phyloP scores from a whole-genome alignment of 2,888 invertebrate species.

The Drosophila neutralis region DNA sequence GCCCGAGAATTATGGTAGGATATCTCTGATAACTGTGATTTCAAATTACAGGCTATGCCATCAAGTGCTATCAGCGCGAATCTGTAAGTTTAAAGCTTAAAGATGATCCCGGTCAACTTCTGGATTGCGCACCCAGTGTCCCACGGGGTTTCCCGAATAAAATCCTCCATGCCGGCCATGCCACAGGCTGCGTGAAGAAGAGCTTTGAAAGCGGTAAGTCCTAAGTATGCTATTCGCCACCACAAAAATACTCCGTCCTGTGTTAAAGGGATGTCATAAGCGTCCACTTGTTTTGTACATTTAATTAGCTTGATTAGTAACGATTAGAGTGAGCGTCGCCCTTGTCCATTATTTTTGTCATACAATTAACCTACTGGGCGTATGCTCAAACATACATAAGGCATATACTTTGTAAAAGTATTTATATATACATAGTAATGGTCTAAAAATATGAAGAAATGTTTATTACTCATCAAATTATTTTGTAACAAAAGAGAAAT shows the following conservation, averaged over 20 bases:
- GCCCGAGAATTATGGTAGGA: neutral
- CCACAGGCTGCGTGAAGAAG: conserved; percentile 84
- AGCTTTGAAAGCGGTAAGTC: conserved; percentile 72
- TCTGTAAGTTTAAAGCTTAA: too few relatives aligned
- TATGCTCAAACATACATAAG: conserved; percentile 7
- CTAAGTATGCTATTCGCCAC: too few relatives aligned
- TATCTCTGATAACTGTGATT: neutral
- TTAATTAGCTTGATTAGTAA: conserved; percentile 54
- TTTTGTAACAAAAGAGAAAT: neutral
- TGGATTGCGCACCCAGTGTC: conserved; percentile 75
- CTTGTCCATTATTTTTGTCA: neutral
- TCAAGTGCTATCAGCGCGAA: conserved; percentile 83
- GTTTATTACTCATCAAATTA: neutral
- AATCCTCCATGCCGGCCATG: too few relatives aligned
- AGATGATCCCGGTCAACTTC: conserved; percentile 65
- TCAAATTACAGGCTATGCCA: conserved; percentile 75
- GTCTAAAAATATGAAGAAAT: neutral
- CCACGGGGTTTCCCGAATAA: too few relatives aligned
- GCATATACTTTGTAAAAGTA: neutral
- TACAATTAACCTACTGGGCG: conserved; percentile 10
- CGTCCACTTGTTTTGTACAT: conserved; percentile 5
- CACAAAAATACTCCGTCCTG: neutral
- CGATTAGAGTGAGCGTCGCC: conserved; percentile 9
- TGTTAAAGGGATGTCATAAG: conserved; percentile 42
- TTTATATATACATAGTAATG: neutral